Evolutionary conservation across 2,888 invertebrate genomes (phyloP), one percentile per base, ranked within the genome.

Genomic region (Monoplex corrugatus): DNA sequence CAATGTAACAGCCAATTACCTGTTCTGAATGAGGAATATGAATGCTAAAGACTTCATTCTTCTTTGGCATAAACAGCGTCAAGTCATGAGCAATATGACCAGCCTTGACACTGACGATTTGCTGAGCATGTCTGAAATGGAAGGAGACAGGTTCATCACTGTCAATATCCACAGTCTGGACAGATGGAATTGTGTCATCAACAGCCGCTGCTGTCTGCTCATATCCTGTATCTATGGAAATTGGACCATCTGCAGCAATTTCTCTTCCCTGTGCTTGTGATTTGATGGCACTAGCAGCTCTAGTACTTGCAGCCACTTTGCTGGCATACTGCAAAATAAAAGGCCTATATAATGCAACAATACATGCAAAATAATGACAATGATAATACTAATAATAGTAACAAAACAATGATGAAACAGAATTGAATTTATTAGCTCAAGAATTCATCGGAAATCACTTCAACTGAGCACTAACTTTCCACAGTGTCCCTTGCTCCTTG

Each of bases 71-170:
- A 44, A 87, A 90, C 28, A 91, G 38, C 32, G 90, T 89, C 35
- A 87, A 35, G 44, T 89, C 88, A n/a, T 87, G 82, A 10, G 90
- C 83, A 35, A 91, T 86, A 32, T 87, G 45, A 16, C 89, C 89
- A n/a, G 90, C 90, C 86, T 87, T 90, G 8, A 91, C 86, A 35
- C 89, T 80, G 40, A 91, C 84, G 43, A 91, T 45, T 57, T 89
- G 87, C 16, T 78, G 84, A 44, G 90, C 89, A 43, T 89, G 89
- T 40, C 83, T 89, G 44, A 91, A 90, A 75, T 91, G 91, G 23
- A 91, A 72, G 68, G 91, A 88, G 28, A 91, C 63, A 40, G 86
- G 86, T 63, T 90, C 90, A 28, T 89, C 83, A 68, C 85, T 86
- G 40, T 90, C 90, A 63, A 91, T 89, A 50, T 89, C 90, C 50